Conservation (phyloP, 2,888 invertebrate species). For the Germaria angustata region DNA sequence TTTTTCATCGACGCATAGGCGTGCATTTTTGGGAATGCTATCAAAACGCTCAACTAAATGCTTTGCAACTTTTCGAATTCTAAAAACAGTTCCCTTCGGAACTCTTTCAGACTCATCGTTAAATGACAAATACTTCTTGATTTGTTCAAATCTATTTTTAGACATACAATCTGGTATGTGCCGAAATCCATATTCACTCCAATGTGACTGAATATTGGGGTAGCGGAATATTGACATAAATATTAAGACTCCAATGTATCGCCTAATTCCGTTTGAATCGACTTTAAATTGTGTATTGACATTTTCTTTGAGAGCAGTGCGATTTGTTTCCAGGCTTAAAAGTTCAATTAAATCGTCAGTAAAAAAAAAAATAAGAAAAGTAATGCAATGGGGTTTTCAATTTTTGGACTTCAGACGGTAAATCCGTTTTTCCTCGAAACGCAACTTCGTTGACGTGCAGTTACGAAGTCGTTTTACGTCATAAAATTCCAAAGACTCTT, state of each 20-base stretch:
- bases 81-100: not conserved
- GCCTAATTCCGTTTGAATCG: not conserved
- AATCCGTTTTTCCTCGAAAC: not conserved
- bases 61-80: not conserved
- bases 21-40: not conserved
- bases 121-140: not conserved
- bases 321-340: not conserved
- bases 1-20: not conserved
- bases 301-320: not conserved
- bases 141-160: not conserved
- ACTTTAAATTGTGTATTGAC: not conserved
- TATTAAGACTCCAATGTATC: not conserved
- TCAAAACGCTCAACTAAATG: not conserved
- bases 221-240: not conserved
- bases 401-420: not conserved
- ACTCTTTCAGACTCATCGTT: not conserved
- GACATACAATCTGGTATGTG: too few species aligned
- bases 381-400: not conserved
- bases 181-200: too few species aligned
- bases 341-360: not conserved
- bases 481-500: not conserved
- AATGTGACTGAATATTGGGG: too few species aligned
- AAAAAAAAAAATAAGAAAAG: not conserved
- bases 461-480: not conserved
- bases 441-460: not conserved